Base-by-base conservation (phyloP, 2,888 invertebrate species). In the Himalopsyche japonica region DNA sequence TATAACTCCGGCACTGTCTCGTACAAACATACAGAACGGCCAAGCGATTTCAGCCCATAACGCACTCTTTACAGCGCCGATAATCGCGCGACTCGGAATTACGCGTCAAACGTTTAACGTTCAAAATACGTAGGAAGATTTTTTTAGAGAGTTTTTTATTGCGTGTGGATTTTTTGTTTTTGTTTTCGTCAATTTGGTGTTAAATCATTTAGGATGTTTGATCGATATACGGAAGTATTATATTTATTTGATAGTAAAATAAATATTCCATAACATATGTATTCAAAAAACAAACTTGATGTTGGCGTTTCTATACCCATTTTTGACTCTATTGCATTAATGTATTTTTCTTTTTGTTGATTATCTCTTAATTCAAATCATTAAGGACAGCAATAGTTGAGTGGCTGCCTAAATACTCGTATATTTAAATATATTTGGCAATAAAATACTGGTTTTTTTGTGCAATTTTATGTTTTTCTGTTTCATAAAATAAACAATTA, bases 141-240 rank as follows among this genome's bases (percentile, higher is more conserved):
- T 70, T 57, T 70, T 30, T 6, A 30, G 30, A 12, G 30, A 12
- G 5, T 15, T 48, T 82, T 43, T 82, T 82, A 82, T 82, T 79
- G 79, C 82, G 47, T 82, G 78, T 70, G 78, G 48, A 82, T 82
- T 82, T 82, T 82, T 34, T 70, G 8, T 77, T 77, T 82, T 77
- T 34, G 32, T 64, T 78, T 79, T 80, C 47, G 57, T 70, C 70
- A 70, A 30, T 27, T 24, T 27, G 64, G 20, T 64, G 64, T 79
- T 83, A 83, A 49, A 80, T 83, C 83, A 83, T 83, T 83, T 83
- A 70, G 34, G 32, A 70, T 70, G 79, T 64, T 83, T 80, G 49
- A 83, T 83, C 80, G 80, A 80, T 76, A 82, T 48, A 57, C 48
- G 82, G 78, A 70, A 79, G 27, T 49, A 76, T 79, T 47, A 64